A percentile compares a stretch with the other conserved stretches of the same genome.
phyloP scores from a whole-genome alignment of 1,140 invertebrate species.

The Drosophila setifemur region DNA sequence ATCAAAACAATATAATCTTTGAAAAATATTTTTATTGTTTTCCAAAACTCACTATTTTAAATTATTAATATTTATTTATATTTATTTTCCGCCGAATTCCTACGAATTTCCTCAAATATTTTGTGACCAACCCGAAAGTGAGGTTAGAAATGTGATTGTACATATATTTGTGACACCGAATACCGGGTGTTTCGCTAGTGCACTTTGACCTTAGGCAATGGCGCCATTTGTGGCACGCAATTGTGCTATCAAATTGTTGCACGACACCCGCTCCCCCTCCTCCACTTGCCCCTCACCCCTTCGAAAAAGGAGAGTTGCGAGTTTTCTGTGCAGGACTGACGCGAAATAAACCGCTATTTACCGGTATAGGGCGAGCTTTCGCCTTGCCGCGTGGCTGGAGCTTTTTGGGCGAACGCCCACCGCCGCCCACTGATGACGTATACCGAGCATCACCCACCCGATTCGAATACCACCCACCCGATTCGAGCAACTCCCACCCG shows the following conservation, averaged over 20 bases:
- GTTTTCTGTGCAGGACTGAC: neutral
- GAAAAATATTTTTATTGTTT: no score
- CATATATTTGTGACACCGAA: constrained; percentile 35
- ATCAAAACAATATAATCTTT: no score
- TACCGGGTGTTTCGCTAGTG: constrained; percentile 15
- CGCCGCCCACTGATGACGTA: constrained; percentile 33
- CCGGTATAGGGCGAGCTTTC: constrained; percentile 33
- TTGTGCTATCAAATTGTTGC: constrained; percentile 34
- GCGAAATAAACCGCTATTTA: constrained; percentile 15
- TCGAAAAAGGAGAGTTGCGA: neutral
- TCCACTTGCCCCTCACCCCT: neutral
- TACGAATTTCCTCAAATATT: no score
- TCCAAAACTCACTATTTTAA: no score
- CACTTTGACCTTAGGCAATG: constrained; percentile 54
- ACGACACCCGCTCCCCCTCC: neutral
- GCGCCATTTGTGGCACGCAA: constrained; percentile 37
- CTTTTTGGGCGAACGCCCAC: neutral
- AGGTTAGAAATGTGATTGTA: no score
- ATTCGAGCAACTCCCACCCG: no score
- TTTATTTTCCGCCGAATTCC: no score
- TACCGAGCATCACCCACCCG: neutral
- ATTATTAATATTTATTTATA: no score
- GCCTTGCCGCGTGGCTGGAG: neutral
- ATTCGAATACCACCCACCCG: no score
- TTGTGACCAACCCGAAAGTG: no score